Evolutionary conservation across 2,797 vertebrate species (phyloP), one percentile per base, ranked within the genome.

Genomic region (Coracias cyanogaster): DNA sequence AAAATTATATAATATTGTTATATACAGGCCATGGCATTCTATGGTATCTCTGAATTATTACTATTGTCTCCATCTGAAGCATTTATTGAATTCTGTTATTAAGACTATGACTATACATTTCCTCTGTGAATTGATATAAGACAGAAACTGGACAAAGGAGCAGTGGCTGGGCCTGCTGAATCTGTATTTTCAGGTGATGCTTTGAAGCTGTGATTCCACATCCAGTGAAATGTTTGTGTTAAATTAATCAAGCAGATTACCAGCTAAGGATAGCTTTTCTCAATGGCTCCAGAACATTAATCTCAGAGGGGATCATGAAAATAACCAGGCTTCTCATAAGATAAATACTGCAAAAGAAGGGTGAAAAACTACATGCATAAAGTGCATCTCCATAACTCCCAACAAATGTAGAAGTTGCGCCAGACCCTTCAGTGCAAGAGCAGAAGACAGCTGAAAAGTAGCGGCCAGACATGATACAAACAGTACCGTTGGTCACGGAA

Each of bases 21-120:
- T 26, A 45, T 66, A 26, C 3, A 55, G 62, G 4, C 25, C 43
- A 48, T 21, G 54, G 13, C 29, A 66, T 88, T 86, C 51, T 69
- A 2, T 64, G 48, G 8, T 25, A 31, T 85, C 31, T 70, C 41
- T 82, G 45, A 60, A 77, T 80, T 82, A 70, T 77, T 62, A 37
- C 20, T 85, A 3, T 84, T 86, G 29, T 33, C 31, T 80, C 39
- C 48, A 86, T 37, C 37, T 80, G 71, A 91, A 85, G 78, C 33
- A 82, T 87, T 92, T 91, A 60, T 61, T 89, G 61, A 89, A 60
- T 80, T 77, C 39, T 90, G 22, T 76, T 91, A 31, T n/a, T 90
- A 67, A 64, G 76, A 60, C 24, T 52, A 21, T 54, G 60, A 80
- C 26, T 84, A 45, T 25, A 28, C 12, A 61, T 87, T 89, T 87